Percentiles rank a stretch among this genome's conserved stretches.
Evolutionary conservation across 23 tunicate genomes (phyloP).

Genomic region (Corella eumyota): DNA sequence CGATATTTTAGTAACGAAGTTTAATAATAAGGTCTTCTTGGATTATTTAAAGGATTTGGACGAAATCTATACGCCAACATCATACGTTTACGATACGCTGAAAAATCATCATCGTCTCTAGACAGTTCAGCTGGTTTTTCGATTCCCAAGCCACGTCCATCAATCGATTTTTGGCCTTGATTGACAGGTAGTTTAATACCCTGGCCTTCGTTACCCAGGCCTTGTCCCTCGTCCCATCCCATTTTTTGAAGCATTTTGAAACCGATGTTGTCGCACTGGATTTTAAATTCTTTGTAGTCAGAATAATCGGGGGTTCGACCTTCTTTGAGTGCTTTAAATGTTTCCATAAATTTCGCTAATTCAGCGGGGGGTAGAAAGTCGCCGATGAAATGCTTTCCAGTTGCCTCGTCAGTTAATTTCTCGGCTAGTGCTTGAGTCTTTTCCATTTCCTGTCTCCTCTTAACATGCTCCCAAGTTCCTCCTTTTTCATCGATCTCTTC

Average conservation of each 20-base stretch:
- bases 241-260: slow-evolving; percentile 92
- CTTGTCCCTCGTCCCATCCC: slow-evolving; percentile 97
- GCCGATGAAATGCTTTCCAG: slow-evolving; percentile 90
- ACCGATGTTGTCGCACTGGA: slow-evolving; percentile 91
- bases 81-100: slow-evolving; percentile 88
- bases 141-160: slow-evolving; percentile 83
- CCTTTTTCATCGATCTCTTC: slow-evolving; percentile 78
- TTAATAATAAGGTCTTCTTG: slow-evolving; percentile 82
- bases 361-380: slow-evolving; percentile 92
- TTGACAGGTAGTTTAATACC: slow-evolving; percentile 81
- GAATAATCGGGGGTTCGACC: slow-evolving; percentile 93
- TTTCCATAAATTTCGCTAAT: slow-evolving; percentile 91
- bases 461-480: slow-evolving; percentile 93
- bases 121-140: slow-evolving; percentile 48
- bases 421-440: slow-evolving; percentile 89
- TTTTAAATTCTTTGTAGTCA: slow-evolving; percentile 88
- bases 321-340: slow-evolving; percentile 84
- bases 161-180: slow-evolving; percentile 71
- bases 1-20: too few relatives aligned
- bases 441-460: slow-evolving; percentile 65
- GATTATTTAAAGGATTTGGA: slow-evolving; percentile 90
- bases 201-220: slow-evolving; percentile 69
- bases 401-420: slow-evolving; percentile 65
- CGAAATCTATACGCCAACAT: slow-evolving; percentile 88
- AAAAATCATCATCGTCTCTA: slow-evolving; percentile 78